phyloP scores from a whole-genome alignment of 2,113 vertebrate species.

The Tupaia chinensis region DNA sequence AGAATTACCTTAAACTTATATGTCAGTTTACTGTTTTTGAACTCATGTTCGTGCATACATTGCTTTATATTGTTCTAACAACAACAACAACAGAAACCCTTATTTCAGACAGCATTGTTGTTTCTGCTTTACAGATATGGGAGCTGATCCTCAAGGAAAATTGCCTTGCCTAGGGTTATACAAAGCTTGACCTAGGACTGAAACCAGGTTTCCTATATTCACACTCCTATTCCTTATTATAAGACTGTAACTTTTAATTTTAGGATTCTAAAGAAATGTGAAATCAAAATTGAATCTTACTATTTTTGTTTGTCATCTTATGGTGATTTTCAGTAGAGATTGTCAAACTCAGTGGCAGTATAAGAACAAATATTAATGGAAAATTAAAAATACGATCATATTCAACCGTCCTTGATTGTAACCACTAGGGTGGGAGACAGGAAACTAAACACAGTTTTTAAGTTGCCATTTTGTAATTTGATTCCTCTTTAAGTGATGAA shows the following conservation, averaged over 20 bases:
- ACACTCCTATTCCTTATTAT: neutral
- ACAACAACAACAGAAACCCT: neutral
- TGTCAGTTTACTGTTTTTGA: neutral
- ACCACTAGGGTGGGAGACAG: neutral
- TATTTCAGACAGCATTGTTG: neutral
- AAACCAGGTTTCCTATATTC: neutral
- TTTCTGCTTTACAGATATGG: neutral
- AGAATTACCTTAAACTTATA: neutral
- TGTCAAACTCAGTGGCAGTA: neutral
- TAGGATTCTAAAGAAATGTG: neutral
- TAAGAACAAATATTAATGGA: neutral
- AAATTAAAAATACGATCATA: neutral
- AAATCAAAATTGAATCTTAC: neutral
- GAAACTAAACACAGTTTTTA: neutral
- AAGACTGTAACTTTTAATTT: constrained; percentile 12
- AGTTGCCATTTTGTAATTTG: neutral
- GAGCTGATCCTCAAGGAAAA: neutral
- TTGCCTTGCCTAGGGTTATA: neutral
- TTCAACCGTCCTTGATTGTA: neutral
- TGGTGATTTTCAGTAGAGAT: neutral
- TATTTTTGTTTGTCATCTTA: neutral
- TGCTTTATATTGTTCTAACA: neutral
- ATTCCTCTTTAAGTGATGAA: constrained; percentile 19
- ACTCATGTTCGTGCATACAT: neutral
- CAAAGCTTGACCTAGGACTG: neutral